Percentiles rank a stretch among this genome's conserved stretches.
Conservation (phyloP, 2,113 vertebrate species). For the Stegastes partitus region DNA sequence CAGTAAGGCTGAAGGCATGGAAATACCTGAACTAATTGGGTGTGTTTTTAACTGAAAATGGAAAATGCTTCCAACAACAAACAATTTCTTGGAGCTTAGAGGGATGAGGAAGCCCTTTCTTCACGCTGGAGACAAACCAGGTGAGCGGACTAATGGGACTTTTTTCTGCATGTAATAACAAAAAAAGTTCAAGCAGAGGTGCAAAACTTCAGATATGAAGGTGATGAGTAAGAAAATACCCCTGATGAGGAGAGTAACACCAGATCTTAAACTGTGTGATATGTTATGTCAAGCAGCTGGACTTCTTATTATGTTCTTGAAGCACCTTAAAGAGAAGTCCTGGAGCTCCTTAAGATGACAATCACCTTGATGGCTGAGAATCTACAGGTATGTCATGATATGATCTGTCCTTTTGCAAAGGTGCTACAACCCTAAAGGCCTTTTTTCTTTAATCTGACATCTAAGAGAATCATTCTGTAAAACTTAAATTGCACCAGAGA, state of each 20-base stretch:
- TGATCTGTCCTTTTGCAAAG: not conserved
- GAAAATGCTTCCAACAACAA: not conserved
- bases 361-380: too few species aligned
- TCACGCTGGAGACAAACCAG: not conserved
- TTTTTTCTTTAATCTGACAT: not conserved
- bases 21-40: conserved; percentile 8
- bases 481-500: not conserved
- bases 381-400: too few species aligned
- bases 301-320: too few species aligned
- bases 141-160: not conserved
- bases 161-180: conserved; percentile 4
- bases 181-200: not conserved
- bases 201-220: not conserved
- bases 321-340: too few species aligned
- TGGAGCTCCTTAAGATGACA: too few species aligned
- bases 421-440: not conserved
- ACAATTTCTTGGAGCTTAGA: not conserved
- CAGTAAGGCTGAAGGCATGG: not conserved
- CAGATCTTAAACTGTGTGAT: too few species aligned
- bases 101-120: not conserved
- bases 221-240: not conserved
- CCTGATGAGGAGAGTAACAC: too few species aligned
- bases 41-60: not conserved
- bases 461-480: not conserved
- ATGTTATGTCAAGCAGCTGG: too few species aligned